phyloP scores from a whole-genome alignment of 2,888 invertebrate genomes.

The Urechis unicinctus region DNA sequence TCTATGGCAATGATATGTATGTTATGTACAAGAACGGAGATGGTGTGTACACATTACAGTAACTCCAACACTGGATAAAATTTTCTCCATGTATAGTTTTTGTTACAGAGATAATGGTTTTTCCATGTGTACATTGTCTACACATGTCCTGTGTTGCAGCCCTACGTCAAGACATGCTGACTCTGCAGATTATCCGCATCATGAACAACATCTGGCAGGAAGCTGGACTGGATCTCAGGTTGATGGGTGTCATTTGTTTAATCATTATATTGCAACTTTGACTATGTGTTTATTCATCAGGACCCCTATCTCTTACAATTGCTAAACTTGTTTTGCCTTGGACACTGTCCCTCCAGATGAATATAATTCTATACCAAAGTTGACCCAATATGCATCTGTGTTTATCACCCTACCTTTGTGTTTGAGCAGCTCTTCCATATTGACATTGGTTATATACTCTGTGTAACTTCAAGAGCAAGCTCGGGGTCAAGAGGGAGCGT shows the following conservation, averaged over 20 bases:
- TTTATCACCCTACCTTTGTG: too few species aligned
- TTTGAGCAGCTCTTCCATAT: constrained; percentile 58
- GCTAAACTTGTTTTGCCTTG: too few species aligned
- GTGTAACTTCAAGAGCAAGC: constrained; percentile 78
- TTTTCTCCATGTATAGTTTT: too few species aligned
- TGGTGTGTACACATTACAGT: constrained; percentile 35
- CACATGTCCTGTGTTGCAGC: constrained; percentile 25
- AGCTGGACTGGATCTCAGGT: constrained; percentile 49
- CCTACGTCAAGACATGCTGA: constrained; percentile 50
- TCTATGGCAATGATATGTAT: constrained; percentile 68
- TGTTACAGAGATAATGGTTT: too few species aligned
- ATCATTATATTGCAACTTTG: too few species aligned
- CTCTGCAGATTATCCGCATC: constrained; percentile 47
- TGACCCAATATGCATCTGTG: too few species aligned
- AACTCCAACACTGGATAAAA: background rate
- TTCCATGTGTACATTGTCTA: too few species aligned
- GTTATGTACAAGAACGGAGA: constrained; percentile 92
- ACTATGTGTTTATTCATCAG: too few species aligned
- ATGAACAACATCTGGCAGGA: constrained; percentile 50
- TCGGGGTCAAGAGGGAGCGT: constrained; percentile 83
- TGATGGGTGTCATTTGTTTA: background rate
- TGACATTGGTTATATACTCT: constrained; percentile 61
- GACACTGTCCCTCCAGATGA: too few species aligned
- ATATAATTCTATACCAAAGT: too few species aligned
- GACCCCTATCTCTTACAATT: constrained; percentile 89